Evolutionary conservation across 2,113 vertebrate genomes (phyloP), one percentile per base, ranked within the genome.

Genomic region (Passer domesticus): DNA sequence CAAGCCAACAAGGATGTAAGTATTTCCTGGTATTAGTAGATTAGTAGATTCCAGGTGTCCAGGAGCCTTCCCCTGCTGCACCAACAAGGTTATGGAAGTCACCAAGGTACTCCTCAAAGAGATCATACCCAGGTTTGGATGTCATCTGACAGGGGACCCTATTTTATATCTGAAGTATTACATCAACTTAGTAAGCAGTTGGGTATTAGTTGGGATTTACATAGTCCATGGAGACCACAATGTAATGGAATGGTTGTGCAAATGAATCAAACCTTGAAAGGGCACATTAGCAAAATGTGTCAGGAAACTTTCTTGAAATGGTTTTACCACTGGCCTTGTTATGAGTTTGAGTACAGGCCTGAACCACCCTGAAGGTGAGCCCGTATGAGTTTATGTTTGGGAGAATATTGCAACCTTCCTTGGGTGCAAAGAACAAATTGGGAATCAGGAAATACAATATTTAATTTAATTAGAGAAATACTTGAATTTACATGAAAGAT

Each of bases 331-430:
- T 27, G 20, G 17, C n/a, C 52, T 39, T 68, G n/a, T 47, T 25
- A 47, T 39, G 22, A 56, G 39, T 39, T 80, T 0, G 1, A 25
- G 4, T 10, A 56, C 33, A 31, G 16, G 4, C 6, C 27, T 0
- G 0, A 46, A 37, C 6, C 21, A 25, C 23, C 21, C 39, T 55
- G 62, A 67, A 68, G 22, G n/a, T 56, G 27, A 80, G 5, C 16
- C 13, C 5, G 0, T 27, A 17, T 21, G 7, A 39, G 8, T 58
- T 68, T 39, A 21, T 39, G 8, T 49, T 47, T 47, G 52, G 43
- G 43, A 47, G n/a, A 58, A 11, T 5, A 0, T 35, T 68, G 64
- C 33, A 27, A 22, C 28, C 17, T 33, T 33, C 28, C 43, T 11
- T 58, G 17, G 22, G 8, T 68, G 23, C 0, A 0, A 41, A 23